Evolutionary conservation across 92 coral and sea anemone genomes (phyloP), one percentile per base, ranked within the genome.

Genomic region (Epizoanthus scotinus): DNA sequence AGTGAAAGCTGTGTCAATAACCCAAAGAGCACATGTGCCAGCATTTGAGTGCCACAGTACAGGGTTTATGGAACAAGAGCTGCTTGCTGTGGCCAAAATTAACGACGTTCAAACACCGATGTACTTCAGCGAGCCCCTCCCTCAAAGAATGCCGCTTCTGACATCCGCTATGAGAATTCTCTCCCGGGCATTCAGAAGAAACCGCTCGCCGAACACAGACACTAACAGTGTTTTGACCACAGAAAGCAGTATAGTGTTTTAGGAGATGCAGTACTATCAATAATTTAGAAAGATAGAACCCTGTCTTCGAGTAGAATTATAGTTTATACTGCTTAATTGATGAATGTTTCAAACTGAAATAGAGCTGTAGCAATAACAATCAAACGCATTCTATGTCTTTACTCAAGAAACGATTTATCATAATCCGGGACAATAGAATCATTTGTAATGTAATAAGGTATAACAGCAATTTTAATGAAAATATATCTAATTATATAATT

Each of bases 201-300:
- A 28, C 21, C 65, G 65, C 22, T 22, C 63, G 4, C 25, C 1
- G 27, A 9, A 8, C 24, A 57, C 63, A 19, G 8, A 24, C 26
- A 27, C 26, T 60, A 27, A 60, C 65, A 21, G 65, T 60, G 65
- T 60, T 60, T 60, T 60, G 29, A 60, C 65, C 22, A 60, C 65
- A 60, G 65, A 60, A 21, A 60, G 65, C 26, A 60, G 26, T 18
- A 60, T 60, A 60, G 28, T 60, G 65, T 60, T 60, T 27, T 60
- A 60, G 26, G 12, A 60, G 10, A 20, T 34, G 40, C 40, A 6
- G 2, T 34, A 34, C 40, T 34, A 34, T 31, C 36, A 4, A 4
- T 5, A 34, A 34, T 34, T 34, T 0, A 34, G 6, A 3, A 34
- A 34, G 0, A 0, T 34, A 34, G 40, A 34, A 34, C 1, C 2